Evolutionary conservation across 2,888 invertebrate species (phyloP).

Genomic region (Drosophila mulleri): DNA sequence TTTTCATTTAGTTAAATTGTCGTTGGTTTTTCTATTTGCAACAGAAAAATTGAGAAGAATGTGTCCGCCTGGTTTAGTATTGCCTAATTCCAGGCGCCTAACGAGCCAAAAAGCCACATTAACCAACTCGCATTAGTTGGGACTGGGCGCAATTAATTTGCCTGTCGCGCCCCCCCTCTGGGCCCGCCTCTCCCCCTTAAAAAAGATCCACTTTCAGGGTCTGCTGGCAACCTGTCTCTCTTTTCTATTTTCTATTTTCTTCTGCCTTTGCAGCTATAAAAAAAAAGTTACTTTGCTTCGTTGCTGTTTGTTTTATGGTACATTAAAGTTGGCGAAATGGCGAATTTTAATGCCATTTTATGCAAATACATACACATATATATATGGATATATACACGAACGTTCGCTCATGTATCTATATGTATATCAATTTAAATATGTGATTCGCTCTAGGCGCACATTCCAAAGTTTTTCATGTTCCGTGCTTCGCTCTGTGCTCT

Average conservation of each 20-base stretch:
- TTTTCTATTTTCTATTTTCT: neutral
- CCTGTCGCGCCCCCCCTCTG: constrained; percentile 25
- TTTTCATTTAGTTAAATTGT: neutral
- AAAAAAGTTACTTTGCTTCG: constrained; percentile 56
- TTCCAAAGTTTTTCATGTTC: constrained; percentile 47
- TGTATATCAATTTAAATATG: constrained; percentile 8
- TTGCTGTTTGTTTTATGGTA: constrained; percentile 66
- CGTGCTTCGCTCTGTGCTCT: neutral
- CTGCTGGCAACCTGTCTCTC: constrained; percentile 31
- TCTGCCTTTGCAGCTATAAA: constrained; percentile 34
- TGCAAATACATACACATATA: constrained; percentile 61
- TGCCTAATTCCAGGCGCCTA: constrained; percentile 60
- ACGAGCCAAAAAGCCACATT: constrained; percentile 61
- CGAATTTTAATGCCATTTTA: constrained; percentile 77
- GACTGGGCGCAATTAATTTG: constrained; percentile 52
- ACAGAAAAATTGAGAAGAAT: constrained; percentile 26
- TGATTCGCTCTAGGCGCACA: constrained; percentile 42
- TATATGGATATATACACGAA: neutral
- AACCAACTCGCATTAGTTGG: constrained; percentile 66
- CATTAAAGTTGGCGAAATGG: constrained; percentile 76
- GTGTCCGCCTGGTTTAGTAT: constrained; percentile 16
- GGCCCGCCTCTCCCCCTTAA: too few species aligned
- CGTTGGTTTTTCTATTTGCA: constrained; percentile 14
- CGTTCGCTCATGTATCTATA: constrained; percentile 9
- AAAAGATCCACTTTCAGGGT: constrained; percentile 22